Conservation (phyloP, 2,113 vertebrate genomes). For the Lamprotornis superbus region DNA sequence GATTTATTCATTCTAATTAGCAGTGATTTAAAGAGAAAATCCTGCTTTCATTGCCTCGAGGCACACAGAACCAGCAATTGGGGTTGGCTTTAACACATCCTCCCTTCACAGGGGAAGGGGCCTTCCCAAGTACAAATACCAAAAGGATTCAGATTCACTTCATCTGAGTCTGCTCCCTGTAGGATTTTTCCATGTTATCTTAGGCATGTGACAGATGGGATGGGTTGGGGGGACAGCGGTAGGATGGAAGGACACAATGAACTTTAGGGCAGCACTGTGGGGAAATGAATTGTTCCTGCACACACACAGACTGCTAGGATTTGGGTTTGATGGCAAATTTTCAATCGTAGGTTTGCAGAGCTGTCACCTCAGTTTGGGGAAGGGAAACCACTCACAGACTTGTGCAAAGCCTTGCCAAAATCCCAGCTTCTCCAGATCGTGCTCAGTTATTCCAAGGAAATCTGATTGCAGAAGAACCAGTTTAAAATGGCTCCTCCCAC, state of each 20-base stretch:
- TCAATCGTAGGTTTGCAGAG: background rate
- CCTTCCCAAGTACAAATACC: background rate
- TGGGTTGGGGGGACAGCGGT: background rate
- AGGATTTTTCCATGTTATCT: background rate
- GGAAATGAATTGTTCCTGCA: background rate
- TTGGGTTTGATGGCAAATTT: background rate
- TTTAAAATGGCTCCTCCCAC: background rate
- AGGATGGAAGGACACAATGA: background rate
- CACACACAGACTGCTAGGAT: background rate
- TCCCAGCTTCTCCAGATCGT: background rate
- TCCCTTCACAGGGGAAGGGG: background rate
- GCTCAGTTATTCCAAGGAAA: background rate
- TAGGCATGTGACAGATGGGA: background rate
- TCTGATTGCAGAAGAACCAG: background rate
- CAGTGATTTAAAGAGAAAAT: slow-evolving; percentile 49
- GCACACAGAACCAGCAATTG: background rate
- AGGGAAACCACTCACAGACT: background rate
- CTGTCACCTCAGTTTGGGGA: background rate
- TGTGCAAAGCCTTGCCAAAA: background rate
- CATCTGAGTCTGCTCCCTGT: background rate
- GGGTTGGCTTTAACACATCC: background rate
- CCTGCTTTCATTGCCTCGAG: slow-evolving; percentile 25
- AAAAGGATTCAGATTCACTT: background rate
- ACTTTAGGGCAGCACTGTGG: background rate
- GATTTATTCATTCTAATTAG: slow-evolving; percentile 55